Conservation (phyloP, 2,113 vertebrate genomes). For the Phyllostomus hastatus region DNA sequence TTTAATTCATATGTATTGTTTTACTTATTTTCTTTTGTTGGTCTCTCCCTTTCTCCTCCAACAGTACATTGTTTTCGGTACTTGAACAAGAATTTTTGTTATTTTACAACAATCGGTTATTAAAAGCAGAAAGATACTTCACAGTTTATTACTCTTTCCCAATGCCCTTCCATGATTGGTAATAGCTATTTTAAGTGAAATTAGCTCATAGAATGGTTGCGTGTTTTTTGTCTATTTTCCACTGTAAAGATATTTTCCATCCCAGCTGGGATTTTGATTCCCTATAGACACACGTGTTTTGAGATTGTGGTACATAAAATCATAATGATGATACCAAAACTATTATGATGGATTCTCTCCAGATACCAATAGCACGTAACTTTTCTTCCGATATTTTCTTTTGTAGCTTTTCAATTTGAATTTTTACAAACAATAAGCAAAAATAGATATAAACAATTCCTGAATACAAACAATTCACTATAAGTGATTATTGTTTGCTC, state of each 20-base stretch:
- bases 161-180: not conserved
- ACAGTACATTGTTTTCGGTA: not conserved
- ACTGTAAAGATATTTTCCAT: not conserved
- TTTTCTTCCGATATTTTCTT: not conserved
- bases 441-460: not conserved
- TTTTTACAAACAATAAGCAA: not conserved
- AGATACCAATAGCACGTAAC: not conserved
- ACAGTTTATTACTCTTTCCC: not conserved
- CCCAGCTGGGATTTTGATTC: not conserved
- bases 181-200: not conserved
- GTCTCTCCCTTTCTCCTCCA: fast-evolving
- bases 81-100: not conserved
- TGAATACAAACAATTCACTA: not conserved
- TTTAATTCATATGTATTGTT: not conserved
- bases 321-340: not conserved
- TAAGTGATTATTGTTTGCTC: not conserved
- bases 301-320: not conserved
- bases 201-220: not conserved
- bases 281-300: not conserved
- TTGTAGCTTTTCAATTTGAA: not conserved
- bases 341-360: not conserved
- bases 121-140: not conserved
- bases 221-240: not conserved
- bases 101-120: not conserved
- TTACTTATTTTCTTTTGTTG: not conserved